These are phyloP conservation scores for Cacoxenus indagator DNA, from an alignment of 2,888 invertebrate species.

Conservation along the genomic window DNA sequence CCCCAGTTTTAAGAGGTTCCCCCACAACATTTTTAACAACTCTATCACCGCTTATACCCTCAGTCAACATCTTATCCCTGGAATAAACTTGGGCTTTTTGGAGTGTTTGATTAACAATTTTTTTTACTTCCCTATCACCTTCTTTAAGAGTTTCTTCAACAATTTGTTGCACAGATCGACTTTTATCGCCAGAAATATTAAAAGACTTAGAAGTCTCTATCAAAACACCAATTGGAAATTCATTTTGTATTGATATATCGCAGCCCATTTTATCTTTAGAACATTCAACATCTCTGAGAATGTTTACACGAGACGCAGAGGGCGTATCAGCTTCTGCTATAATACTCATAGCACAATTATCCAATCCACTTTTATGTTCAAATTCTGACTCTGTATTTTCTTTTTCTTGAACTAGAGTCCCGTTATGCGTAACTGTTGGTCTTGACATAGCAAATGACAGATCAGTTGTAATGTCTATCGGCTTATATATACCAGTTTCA, in stretches of 20 bases:
- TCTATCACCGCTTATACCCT: constrained; percentile 28
- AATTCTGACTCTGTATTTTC: too few relatives aligned
- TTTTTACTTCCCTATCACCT: constrained; percentile 48
- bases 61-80: background rate
- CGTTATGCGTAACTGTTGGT: background rate
- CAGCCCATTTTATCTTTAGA: too few relatives aligned
- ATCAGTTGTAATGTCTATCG: background rate
- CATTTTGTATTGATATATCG: too few relatives aligned
- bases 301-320: too few relatives aligned
- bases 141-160: constrained; percentile 52
- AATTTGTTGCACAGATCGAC: constrained; percentile 50
- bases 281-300: too few relatives aligned
- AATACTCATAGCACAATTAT: too few relatives aligned
- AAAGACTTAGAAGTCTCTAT: background rate
- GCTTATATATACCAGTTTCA: background rate
- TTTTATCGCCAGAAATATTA: constrained; percentile 28
- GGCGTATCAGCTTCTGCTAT: background rate
- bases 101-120: constrained; percentile 49
- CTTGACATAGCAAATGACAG: background rate
- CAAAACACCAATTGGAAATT: background rate
- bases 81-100: constrained; percentile 29
- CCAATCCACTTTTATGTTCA: background rate
- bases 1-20: constrained; percentile 44
- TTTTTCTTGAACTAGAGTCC: too few relatives aligned
- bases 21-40: constrained; percentile 47